Conservation (phyloP, 2,113 vertebrate species). For the Oncorhynchus tshawytscha region DNA sequence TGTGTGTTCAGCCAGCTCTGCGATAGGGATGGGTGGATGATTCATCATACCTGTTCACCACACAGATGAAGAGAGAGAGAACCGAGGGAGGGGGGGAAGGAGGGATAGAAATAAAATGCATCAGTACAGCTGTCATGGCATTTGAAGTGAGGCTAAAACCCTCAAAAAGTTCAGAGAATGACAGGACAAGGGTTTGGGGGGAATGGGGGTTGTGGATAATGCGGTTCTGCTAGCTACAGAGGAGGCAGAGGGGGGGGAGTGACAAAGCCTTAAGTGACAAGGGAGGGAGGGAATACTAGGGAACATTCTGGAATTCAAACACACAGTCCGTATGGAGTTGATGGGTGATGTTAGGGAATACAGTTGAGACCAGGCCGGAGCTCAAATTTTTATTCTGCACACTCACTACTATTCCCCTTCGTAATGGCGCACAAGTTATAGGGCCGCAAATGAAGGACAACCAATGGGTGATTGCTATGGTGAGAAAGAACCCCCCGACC, state of each 20-base stretch:
- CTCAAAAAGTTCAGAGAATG: too few species aligned
- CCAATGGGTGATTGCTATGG: conserved; percentile 34
- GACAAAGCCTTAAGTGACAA: not conserved
- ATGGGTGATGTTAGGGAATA: conserved; percentile 38
- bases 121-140: conserved; percentile 15
- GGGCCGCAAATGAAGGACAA: conserved; percentile 20
- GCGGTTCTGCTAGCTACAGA: not conserved
- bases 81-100: not conserved
- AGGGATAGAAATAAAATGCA: not conserved
- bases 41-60: conserved; percentile 89
- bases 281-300: not conserved
- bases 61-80: conserved; percentile 27
- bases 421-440: not conserved
- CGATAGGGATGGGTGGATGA: conserved; percentile 93
- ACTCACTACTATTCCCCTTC: not conserved
- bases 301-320: conserved; percentile 7
- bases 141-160: too few species aligned
- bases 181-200: not conserved
- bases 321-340: conserved; percentile 27
- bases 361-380: conserved; percentile 65
- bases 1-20: conserved; percentile 93
- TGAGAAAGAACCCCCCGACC: conserved; percentile 33
- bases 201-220: conserved; percentile 17
- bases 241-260: too few species aligned
- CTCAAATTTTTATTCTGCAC: conserved; percentile 38